Conservation (phyloP, 1,140 invertebrate species). For the Drosophila pandora region DNA sequence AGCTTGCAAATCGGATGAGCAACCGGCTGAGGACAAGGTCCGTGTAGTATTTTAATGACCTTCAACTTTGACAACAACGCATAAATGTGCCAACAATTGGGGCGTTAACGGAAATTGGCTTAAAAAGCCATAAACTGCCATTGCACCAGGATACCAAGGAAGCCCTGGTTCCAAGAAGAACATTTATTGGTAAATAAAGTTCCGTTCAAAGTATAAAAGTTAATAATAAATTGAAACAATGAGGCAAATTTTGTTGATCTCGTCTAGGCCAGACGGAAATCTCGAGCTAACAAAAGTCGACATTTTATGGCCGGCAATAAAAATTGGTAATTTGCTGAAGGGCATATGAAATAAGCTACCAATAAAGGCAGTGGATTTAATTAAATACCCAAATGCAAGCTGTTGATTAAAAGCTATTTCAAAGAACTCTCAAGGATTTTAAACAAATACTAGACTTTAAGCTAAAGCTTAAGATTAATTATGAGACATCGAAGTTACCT, state of each 20-base stretch:
- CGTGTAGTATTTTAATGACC: slow-evolving; percentile 68
- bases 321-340: slow-evolving; percentile 62
- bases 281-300: slow-evolving; percentile 48
- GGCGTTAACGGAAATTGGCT: slow-evolving; percentile 80
- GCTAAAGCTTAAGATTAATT: too few relatives aligned
- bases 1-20: slow-evolving; percentile 45
- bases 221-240: slow-evolving; percentile 82
- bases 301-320: slow-evolving; percentile 71
- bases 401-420: slow-evolving; percentile 31
- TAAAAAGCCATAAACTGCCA: slow-evolving; percentile 68
- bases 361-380: slow-evolving; percentile 58
- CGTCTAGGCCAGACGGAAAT: slow-evolving; percentile 16
- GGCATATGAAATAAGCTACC: slow-evolving; percentile 59
- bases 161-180: not conserved
- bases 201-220: slow-evolving; percentile 65
- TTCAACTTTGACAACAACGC: slow-evolving; percentile 61
- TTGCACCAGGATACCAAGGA: not conserved
- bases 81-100: slow-evolving; percentile 61
- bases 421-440: not conserved
- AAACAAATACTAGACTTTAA: not conserved
- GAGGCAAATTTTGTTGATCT: slow-evolving; percentile 68
- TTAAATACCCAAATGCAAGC: slow-evolving; percentile 57
- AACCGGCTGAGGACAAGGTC: slow-evolving; percentile 28
- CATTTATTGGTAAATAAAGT: slow-evolving; percentile 81
- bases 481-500: too few relatives aligned